Base-by-base conservation (phyloP, 1,140 invertebrate genomes). In the Drosophila mauritiana region DNA sequence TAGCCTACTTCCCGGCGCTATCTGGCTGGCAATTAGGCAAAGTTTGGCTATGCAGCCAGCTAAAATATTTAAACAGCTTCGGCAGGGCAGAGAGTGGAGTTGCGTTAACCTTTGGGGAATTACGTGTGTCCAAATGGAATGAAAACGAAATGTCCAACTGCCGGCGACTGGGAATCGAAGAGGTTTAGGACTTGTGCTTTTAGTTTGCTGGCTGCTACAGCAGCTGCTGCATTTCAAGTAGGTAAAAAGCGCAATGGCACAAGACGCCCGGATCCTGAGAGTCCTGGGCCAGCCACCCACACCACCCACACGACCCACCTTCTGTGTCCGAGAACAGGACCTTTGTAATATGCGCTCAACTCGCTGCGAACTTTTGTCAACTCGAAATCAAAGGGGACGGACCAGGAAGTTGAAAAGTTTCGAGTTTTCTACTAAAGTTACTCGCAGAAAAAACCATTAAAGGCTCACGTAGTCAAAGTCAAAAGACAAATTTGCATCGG, bases 401-500 rank as follows among this genome's bases (percentile, higher is more conserved):
- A 39, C 31, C 52, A 75, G 73, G 72, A 75, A 75, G 61, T 75
- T 65, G 57, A 57, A 75, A 73, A 86, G 70, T 86, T 88, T 73
- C 46, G 75, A 78, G 73, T 76, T 77, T 77, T 77, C 39, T 42
- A 34, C 57, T 67, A 72, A 85, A 85, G 78, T 85, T 86, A 61
- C 56, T 64, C 63, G 68, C 68, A 82, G 74, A 88, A 78, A 34
- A 51, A 79, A 74, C 83, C 83, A 86, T 86, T 86, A 86, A 88
- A 86, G 79, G 79, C 79, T 86, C 79, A 86, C 83, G 83, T 86
- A 83, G 75, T 75, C 70, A 79, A 88, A 88, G 79, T 86, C 83
- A 88, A 86, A 88, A 81, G 83, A 83, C 83, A 83, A 88, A 86
- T 86, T 88, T 85, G 82, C 82, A 85, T 75, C 78, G 73, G 52